Percentiles rank a stretch among this genome's conserved stretches.
phyloP scores from a whole-genome alignment of 2,888 invertebrate species.

The Stenodera caucasica region DNA sequence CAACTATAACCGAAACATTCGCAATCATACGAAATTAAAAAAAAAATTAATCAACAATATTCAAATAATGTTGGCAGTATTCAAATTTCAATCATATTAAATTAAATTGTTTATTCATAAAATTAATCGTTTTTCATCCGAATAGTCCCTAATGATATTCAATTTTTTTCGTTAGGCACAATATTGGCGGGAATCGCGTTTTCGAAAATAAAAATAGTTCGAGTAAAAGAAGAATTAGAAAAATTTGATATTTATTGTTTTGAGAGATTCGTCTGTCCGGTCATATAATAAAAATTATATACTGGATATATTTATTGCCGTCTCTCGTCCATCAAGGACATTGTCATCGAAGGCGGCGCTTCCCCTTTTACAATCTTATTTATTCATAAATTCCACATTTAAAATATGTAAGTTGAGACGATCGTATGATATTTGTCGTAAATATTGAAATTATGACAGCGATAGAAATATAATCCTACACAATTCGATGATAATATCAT shows the following conservation, averaged over 20 bases:
- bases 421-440: constrained; percentile 15
- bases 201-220: constrained; percentile 33
- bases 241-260: neutral
- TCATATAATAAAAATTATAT: constrained; percentile 43
- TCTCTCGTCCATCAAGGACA: constrained; percentile 30
- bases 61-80: constrained; percentile 17
- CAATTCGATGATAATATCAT: neutral
- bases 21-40: neutral
- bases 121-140: too few species aligned
- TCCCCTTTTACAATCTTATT: constrained; percentile 16
- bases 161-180: too few species aligned
- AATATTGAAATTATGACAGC: constrained; percentile 11
- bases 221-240: constrained; percentile 25
- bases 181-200: constrained; percentile 34
- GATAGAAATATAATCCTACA: neutral
- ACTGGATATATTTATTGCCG: constrained; percentile 36
- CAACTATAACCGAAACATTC: neutral
- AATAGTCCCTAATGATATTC: too few species aligned
- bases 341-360: constrained; percentile 4
- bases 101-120: constrained; percentile 12
- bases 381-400: constrained; percentile 25
- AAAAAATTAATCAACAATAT: neutral
- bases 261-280: constrained; percentile 9
- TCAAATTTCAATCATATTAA: constrained; percentile 18
- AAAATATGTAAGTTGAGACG: constrained; percentile 26